Base-by-base conservation (phyloP, 1,140 invertebrate species). In the Nasonia vitripennis region DNA sequence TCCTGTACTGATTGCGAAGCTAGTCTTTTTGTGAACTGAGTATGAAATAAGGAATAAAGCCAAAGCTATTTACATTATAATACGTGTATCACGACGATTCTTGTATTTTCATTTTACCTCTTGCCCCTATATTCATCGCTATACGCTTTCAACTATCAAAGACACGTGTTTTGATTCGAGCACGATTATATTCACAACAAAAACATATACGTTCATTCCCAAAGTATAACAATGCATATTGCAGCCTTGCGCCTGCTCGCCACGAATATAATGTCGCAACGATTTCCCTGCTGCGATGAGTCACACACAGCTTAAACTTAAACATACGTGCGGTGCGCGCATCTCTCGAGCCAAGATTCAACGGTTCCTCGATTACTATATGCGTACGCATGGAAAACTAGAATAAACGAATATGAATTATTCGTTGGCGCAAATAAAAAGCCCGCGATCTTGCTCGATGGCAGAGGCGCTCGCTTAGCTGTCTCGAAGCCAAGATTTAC, bases 401-500 rank as follows among this genome's bases (percentile, higher is more conserved):
- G 20, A 62, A 62, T 62, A 62, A 20, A n/a, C 55, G 41, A 51
- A 10, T 17, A 62, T 62, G 55, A 62, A 62, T 62, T 62, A 62
- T 62, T 62, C 20, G 55, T 7, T n/a, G 20, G 2, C 55, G 55
- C 55, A 17, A n/a, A 62, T 62, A 62, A 51, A 62, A 62, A 20
- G 20, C 17, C 55, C 7, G 5, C 41, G 55, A 62, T 62, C 7
- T 62, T n/a, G 55, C 55, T 62, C 55, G 55, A 62, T 62, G 55
- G 17, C 17, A 62, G 55, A 62, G 55, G 55, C 48, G 48, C 55
- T 20, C 55, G 55, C 55, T 62, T 62, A n/a, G 4, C 55, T 62
- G 55, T 62, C 55, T 62, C 55, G 48, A 79, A 17, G 31, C 0
- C 17, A 55, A 87, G 80, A 90, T 91, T 90, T 91, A 91, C 87